Evolutionary conservation across 2,888 invertebrate species (phyloP).

Genomic region (Athalia cordata): DNA sequence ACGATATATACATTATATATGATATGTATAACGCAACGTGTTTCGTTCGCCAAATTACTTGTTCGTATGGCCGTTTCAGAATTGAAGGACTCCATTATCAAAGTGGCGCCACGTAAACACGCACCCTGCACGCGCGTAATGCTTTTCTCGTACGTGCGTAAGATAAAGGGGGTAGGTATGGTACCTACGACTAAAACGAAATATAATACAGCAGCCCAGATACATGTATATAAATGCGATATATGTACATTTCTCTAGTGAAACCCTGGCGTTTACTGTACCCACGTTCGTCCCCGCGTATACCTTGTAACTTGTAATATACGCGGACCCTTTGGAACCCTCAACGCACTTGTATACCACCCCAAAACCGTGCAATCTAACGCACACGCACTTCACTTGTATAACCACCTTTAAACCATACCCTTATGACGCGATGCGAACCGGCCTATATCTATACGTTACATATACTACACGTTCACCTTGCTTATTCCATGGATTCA

Average conservation of each 20-base stretch:
- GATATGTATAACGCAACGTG: background rate
- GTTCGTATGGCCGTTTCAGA: background rate
- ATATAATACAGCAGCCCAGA: no score
- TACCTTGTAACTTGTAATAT: background rate
- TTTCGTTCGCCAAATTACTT: constrained; percentile 1
- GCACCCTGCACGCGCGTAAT: constrained; percentile 21
- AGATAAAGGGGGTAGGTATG: constrained; percentile 23
- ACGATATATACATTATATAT: background rate
- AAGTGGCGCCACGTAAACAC: constrained; percentile 33
- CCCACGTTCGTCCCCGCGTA: no score
- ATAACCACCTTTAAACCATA: no score
- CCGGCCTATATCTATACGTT: no score
- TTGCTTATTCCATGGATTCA: background rate
- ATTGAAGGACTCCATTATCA: constrained; percentile 27
- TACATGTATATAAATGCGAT: no score
- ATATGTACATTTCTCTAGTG: no score
- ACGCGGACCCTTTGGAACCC: constrained; percentile 10
- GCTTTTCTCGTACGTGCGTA: constrained; percentile 23
- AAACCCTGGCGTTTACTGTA: no score
- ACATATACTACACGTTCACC: no score
- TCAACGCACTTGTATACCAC: background rate
- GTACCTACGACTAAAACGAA: background rate
- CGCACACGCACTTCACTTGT: background rate
- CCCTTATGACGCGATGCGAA: no score
- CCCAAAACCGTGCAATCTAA: constrained; percentile 23